phyloP scores from a whole-genome alignment of 2,888 invertebrate genomes.

The Boloria euphrosyne region DNA sequence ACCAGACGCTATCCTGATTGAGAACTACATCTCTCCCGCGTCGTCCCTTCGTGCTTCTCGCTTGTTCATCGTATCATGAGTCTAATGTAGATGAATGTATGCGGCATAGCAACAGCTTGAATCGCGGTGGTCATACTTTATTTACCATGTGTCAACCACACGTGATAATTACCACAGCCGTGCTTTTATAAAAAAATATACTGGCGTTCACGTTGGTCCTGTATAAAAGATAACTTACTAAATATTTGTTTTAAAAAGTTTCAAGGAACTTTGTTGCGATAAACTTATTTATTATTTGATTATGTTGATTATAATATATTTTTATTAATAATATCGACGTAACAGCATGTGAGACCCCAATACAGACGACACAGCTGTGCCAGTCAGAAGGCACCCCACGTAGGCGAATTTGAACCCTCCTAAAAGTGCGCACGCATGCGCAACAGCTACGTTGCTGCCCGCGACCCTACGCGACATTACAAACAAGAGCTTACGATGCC shows the following conservation, averaged over 20 bases:
- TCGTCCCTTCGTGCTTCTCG: slow-evolving; percentile 56
- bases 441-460: slow-evolving; percentile 64
- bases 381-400: slow-evolving; percentile 67
- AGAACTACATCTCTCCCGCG: slow-evolving; percentile 77
- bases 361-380: slow-evolving; percentile 75
- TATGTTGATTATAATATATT: not conserved
- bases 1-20: slow-evolving; percentile 77
- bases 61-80: slow-evolving; percentile 45
- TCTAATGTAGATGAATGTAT: slow-evolving; percentile 40
- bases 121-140: slow-evolving; percentile 54
- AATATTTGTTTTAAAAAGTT: not conserved
- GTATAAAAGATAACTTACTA: slow-evolving; percentile 10
- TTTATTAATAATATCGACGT: slow-evolving; percentile 33
- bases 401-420: slow-evolving; percentile 69
- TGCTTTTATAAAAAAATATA: slow-evolving; percentile 35
- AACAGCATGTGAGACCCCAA: slow-evolving; percentile 48
- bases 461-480: slow-evolving; percentile 58
- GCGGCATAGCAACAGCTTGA: slow-evolving; percentile 43
- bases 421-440: slow-evolving; percentile 75
- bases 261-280: not conserved
- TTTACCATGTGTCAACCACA: slow-evolving; percentile 45
- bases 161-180: slow-evolving; percentile 39
- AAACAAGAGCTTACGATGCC: slow-evolving; percentile 66
- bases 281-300: not conserved
- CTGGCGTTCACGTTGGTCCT: slow-evolving; percentile 43